These are phyloP conservation scores for Fopius arisanus DNA, from an alignment of 1,140 invertebrate genomes.

Conservation along the genomic window DNA sequence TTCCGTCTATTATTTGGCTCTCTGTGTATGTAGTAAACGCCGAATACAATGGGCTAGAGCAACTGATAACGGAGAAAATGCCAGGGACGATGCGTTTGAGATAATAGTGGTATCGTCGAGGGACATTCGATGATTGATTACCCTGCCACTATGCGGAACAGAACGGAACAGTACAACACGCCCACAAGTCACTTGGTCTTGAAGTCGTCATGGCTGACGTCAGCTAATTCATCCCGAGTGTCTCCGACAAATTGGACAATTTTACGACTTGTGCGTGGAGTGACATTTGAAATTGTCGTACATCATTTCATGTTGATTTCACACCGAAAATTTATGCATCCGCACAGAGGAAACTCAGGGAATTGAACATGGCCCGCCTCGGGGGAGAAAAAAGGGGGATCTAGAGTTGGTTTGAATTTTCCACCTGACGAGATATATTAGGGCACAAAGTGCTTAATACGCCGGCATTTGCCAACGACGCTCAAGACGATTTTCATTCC, in stretches of 20 bases:
- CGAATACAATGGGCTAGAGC: not conserved
- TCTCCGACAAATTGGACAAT: too few relatives aligned
- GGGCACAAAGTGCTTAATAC: not conserved
- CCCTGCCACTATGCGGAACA: not conserved
- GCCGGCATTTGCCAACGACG: not conserved
- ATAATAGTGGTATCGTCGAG: conserved; percentile 13
- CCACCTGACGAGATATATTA: not conserved
- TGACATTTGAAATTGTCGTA: too few relatives aligned
- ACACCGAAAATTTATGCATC: too few relatives aligned
- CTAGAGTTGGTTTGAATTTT: not conserved
- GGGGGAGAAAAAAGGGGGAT: not conserved
- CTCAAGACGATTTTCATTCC: not conserved
- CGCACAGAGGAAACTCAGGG: not conserved
- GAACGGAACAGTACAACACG: not conserved
- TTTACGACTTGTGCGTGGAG: too few relatives aligned
- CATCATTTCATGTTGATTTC: too few relatives aligned
- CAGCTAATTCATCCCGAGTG: too few relatives aligned
- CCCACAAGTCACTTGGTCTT: not conserved
- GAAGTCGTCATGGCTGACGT: too few relatives aligned
- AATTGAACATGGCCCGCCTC: not conserved
- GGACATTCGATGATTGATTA: conserved; percentile 16
- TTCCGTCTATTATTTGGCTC: too few relatives aligned
- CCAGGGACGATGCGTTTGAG: not conserved
- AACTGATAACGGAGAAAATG: not conserved
- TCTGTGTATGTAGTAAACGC: not conserved